Evolutionary conservation across 2,113 vertebrate species (phyloP), one percentile per base, ranked within the genome.

Genomic region (Nothoprocta perdicaria): DNA sequence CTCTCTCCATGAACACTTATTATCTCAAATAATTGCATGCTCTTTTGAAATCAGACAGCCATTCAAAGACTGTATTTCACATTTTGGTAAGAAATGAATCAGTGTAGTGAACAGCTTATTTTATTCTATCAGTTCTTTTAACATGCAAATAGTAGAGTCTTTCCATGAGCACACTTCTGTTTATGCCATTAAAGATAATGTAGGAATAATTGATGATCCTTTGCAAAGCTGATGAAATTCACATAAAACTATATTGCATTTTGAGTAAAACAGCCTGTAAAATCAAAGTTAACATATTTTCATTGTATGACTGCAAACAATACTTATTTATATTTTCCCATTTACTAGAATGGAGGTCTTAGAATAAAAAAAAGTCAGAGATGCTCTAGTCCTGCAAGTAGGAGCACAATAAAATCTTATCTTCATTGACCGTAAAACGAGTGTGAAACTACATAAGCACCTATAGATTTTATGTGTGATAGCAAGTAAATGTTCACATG

Each of bases 11-110:
- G 72, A 38, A n/a, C 26, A 73, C 68, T 75, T 84, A 79, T 88
- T 88, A 90, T 96, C 73, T 35, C 83, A 96, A 97, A 94, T 94
- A 93, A 94, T 93, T 94, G 41, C 75, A 76, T 35, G 80, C 4
- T 92, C 52, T 95, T 93, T 72, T 93, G 80, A 92, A 94, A 80
- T 89, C 72, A 94, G 78, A 84, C 50, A 86, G 48, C 62, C 74
- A 81, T 92, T 92, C 63, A 95, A 80, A 85, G 52, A 76, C 21
- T 0, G 0, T 69, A 90, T 78, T 76, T 84, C 53, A 46, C 14
- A 40, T 94, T 92, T 93, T 89, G 93, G 88, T 81, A 93, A 94
- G 80, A 89, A 92, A 90, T 63, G 19, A 95, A 79, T 93, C 48
- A 95, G 53, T 27, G 9, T 89, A 85, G 45, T 60, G 50, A 94